These are phyloP conservation scores for Anoncus sp. DNA, from an alignment of 2,888 invertebrate genomes.

Conservation along the genomic window DNA sequence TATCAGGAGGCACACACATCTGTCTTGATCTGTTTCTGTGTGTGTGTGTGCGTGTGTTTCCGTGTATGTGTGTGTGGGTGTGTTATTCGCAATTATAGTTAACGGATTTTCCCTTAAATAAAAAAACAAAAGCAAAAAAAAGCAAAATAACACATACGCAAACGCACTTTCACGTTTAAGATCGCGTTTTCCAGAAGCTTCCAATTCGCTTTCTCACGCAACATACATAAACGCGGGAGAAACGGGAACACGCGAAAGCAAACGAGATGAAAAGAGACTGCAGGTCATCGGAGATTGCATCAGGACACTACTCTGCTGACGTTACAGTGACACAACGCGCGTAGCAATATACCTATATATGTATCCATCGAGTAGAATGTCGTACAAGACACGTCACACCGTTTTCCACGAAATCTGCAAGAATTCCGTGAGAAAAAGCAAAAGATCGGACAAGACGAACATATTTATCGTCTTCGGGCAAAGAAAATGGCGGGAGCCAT, in stretches of 20 bases:
- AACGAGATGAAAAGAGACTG: constrained; percentile 39
- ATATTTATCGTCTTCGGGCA: too few species aligned
- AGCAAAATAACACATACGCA: background rate
- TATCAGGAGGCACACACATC: background rate
- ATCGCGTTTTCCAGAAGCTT: constrained; percentile 50
- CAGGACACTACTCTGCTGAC: constrained; percentile 35
- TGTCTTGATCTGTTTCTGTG: background rate
- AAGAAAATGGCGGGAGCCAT: too few species aligned
- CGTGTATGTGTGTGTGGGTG: constrained; percentile 13
- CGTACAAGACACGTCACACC: too few species aligned
- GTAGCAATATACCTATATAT: background rate
- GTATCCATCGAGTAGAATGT: constrained; percentile 21
- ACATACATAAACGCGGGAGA: constrained; percentile 3
- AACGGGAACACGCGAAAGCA: constrained; percentile 50
- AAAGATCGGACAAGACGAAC: too few species aligned
- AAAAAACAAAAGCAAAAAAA: background rate
- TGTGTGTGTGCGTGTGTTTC: too few species aligned
- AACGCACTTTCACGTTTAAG: background rate
- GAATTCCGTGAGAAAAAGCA: too few species aligned
- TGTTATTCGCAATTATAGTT: constrained; percentile 26
- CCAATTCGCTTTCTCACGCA: constrained; percentile 56
- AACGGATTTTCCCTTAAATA: constrained; percentile 6
- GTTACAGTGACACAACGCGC: constrained; percentile 25
- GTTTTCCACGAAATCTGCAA: too few species aligned
- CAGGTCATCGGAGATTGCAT: constrained; percentile 39